phyloP scores from a whole-genome alignment of 2,797 vertebrate species.

The Taenioides sp. region DNA sequence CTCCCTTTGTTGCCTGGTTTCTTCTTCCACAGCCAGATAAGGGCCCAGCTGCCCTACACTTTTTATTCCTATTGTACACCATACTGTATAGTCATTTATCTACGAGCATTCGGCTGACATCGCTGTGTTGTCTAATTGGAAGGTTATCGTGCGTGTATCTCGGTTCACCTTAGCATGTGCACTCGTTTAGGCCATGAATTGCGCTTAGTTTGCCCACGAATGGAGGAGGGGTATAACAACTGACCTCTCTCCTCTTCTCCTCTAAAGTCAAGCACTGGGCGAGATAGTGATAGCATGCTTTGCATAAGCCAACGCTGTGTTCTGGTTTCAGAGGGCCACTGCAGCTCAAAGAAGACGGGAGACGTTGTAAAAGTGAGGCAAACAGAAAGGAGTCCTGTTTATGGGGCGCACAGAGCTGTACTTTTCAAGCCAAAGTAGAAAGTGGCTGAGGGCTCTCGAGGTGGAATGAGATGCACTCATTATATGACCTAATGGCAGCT shows the following conservation, averaged over 20 bases:
- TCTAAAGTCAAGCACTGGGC: conserved; percentile 66
- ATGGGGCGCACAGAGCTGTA: conserved; percentile 26
- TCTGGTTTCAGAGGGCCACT: conserved; percentile 9
- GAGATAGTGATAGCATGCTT: conserved; percentile 55
- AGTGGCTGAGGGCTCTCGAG: conserved; percentile 62
- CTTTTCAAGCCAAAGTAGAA: conserved; percentile 56
- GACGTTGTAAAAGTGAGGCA: conserved; percentile 1
- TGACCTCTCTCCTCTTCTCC: conserved; percentile 69
- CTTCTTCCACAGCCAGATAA: conserved; percentile 90
- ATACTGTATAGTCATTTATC: conserved; percentile 86
- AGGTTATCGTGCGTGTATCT: conserved; percentile 71
- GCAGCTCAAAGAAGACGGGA: neutral
- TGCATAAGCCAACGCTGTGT: conserved; percentile 3
- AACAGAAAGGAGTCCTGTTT: conserved; percentile 12
- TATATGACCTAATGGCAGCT: conserved; percentile 69
- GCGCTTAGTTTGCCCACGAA: conserved; percentile 63
- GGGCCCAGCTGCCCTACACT: conserved; percentile 94
- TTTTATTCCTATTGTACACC: conserved; percentile 79
- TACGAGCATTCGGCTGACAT: conserved; percentile 57
- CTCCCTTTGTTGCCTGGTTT: conserved; percentile 92
- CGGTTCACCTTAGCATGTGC: conserved; percentile 73
- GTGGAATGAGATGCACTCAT: conserved; percentile 62
- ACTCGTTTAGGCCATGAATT: conserved; percentile 67
- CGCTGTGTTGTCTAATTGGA: conserved; percentile 63
- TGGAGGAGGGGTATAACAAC: conserved; percentile 51